phyloP scores from a whole-genome alignment of 2,888 invertebrate genomes.

The Gisinianus flammeolus region DNA sequence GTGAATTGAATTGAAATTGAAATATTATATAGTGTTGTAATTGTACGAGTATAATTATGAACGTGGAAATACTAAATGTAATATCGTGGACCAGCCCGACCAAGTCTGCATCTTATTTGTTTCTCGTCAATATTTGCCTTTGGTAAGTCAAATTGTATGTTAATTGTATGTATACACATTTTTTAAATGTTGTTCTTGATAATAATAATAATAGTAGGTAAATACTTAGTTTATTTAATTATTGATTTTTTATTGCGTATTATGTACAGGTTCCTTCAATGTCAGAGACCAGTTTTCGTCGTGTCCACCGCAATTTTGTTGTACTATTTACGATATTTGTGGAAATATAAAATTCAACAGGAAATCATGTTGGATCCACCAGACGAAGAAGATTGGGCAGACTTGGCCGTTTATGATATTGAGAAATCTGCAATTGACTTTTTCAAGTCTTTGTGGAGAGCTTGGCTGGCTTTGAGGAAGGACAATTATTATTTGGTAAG shows the following conservation, averaged over 20 bases:
- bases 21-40: too few species aligned
- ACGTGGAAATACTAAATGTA: background rate
- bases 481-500: slow-evolving; percentile 5
- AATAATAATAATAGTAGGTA: background rate
- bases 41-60: too few species aligned
- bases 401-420: background rate
- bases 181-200: background rate
- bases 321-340: background rate
- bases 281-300: background rate
- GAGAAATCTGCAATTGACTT: background rate
- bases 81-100: background rate
- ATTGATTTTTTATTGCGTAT: background rate
- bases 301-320: background rate
- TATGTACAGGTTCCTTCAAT: background rate
- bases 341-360: background rate
- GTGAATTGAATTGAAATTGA: too few species aligned
- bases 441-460: background rate
- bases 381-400: background rate
- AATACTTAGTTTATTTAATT: background rate
- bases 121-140: background rate
- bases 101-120: background rate
- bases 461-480: background rate
- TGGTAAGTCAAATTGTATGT: background rate
- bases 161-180: background rate
- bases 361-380: background rate